phyloP scores from a whole-genome alignment of 1,140 invertebrate species.

The Saccostrea cuccullata region DNA sequence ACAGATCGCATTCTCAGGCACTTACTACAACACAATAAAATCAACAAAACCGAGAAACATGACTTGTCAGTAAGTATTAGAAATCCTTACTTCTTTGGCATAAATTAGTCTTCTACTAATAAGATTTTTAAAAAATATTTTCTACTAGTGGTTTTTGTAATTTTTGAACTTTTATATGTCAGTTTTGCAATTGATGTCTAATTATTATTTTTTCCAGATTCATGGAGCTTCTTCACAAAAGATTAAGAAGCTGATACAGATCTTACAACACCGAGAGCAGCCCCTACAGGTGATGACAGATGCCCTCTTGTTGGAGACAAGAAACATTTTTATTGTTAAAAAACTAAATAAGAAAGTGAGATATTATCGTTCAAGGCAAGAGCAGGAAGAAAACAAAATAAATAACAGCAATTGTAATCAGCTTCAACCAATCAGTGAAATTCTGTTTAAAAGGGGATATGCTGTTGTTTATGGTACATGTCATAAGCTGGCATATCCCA shows the following conservation, averaged over 20 bases:
- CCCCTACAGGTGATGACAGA: not conserved
- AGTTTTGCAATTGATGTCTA: not conserved
- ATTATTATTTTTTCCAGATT: not conserved
- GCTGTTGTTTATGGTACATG: constrained; percentile 5
- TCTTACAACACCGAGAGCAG: not conserved
- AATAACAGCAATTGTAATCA: not conserved
- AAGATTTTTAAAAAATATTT: too few relatives aligned
- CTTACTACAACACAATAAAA: not conserved
- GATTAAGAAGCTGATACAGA: constrained; percentile 33
- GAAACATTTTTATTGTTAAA: constrained; percentile 16
- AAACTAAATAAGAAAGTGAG: constrained; percentile 32
- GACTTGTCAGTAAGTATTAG: constrained; percentile 27
- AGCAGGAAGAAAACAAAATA: not conserved
- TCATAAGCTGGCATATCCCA: not conserved
- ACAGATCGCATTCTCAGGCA: constrained; percentile 25
- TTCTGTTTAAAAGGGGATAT: not conserved
- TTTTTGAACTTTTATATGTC: too few relatives aligned
- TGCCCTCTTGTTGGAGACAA: not conserved
- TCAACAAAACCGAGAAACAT: constrained; percentile 35
- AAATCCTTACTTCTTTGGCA: not conserved
- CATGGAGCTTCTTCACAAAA: constrained; percentile 10
- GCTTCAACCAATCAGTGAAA: not conserved
- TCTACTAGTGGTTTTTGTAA: too few relatives aligned
- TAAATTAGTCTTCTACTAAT: not conserved
- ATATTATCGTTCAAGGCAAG: not conserved